Conservation (phyloP, 2,113 vertebrate genomes). For the Sinocyclocheilus grahami region DNA sequence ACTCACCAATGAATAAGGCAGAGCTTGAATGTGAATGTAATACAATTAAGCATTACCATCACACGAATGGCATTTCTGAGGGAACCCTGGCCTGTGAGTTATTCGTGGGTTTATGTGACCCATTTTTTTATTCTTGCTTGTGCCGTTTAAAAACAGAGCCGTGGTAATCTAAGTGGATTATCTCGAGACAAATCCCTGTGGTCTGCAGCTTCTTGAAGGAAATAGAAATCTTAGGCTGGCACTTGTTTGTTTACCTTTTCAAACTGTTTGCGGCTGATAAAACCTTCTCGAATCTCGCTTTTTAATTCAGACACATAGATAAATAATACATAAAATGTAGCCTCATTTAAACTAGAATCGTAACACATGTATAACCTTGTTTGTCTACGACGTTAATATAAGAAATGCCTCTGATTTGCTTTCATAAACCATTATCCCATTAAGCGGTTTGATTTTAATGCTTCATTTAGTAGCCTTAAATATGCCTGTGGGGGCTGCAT, state of each 20-base stretch:
- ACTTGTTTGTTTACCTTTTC: constrained; percentile 67
- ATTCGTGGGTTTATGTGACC: constrained; percentile 56
- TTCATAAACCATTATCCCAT: constrained; percentile 19
- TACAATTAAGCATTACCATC: constrained; percentile 49
- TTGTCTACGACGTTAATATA: background rate
- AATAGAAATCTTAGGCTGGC: constrained; percentile 65
- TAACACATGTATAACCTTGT: background rate
- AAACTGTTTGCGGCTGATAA: constrained; percentile 47
- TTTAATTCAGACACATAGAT: background rate
- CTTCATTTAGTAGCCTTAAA: constrained; percentile 41
- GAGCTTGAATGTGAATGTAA: constrained; percentile 48
- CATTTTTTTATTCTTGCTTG: constrained; percentile 1
- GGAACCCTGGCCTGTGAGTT: constrained; percentile 45
- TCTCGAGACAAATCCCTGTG: constrained; percentile 78
- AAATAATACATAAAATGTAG: background rate
- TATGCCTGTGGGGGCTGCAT: constrained; percentile 12
- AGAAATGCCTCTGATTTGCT: background rate
- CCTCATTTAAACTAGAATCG: background rate
- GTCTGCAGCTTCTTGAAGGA: constrained; percentile 75
- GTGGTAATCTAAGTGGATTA: constrained; percentile 82
- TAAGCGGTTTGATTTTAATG: constrained; percentile 11
- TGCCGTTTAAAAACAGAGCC: constrained; percentile 74
- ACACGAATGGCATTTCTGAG: constrained; percentile 35
- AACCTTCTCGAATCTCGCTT: background rate
- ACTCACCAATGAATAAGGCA: constrained; percentile 50